Evolutionary conservation across 1,140 invertebrate species (phyloP), one percentile per base, ranked within the genome.

Genomic region (Prorops nasuta): DNA sequence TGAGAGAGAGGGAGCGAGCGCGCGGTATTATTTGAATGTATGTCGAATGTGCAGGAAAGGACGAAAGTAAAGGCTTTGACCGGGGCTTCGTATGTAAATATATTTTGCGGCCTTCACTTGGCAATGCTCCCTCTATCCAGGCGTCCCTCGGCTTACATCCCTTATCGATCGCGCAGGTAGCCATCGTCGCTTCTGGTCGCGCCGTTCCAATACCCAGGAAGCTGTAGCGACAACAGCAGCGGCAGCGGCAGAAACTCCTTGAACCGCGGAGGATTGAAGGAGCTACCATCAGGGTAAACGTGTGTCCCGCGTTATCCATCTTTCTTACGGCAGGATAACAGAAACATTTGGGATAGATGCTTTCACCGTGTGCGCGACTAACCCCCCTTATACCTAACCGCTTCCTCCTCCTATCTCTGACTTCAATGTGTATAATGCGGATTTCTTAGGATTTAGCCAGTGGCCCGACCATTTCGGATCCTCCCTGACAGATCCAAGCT

Each of bases 11-110:
- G n/a, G n/a, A n/a, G n/a, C n/a, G n/a, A n/a, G n/a, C n/a, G n/a
- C 32, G 18, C 31, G 40, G 17, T 41, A 34, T 50, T 48, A 50
- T 42, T 52, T 31, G 28, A 35, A 34, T 45, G 52, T 40, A 44
- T 39, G 48, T 35, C 40, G 38, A 41, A 53, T 49, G 42, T 43
- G 28, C 49, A 44, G 37, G 59, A n/a, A n/a, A n/a, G n/a, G n/a
- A n/a, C n/a, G 49, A 64, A 65, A 67, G 67, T 67, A 70, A 70
- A 71, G 65, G 63, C 67, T 72, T 72, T 72, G 69, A 71, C 66
- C 66, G 51, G 56, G 47, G 52, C 56, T 56, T 51, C 58, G 47
- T 69, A 70, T 72, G 69, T 61, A 70, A 71, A 72, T 71, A 69
- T 52, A 64, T 58, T 59, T 62, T 65, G 52, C 56, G 51, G 55